Evolutionary conservation across 2,113 vertebrate species (phyloP).

Genomic region (Anolis sagrei): DNA sequence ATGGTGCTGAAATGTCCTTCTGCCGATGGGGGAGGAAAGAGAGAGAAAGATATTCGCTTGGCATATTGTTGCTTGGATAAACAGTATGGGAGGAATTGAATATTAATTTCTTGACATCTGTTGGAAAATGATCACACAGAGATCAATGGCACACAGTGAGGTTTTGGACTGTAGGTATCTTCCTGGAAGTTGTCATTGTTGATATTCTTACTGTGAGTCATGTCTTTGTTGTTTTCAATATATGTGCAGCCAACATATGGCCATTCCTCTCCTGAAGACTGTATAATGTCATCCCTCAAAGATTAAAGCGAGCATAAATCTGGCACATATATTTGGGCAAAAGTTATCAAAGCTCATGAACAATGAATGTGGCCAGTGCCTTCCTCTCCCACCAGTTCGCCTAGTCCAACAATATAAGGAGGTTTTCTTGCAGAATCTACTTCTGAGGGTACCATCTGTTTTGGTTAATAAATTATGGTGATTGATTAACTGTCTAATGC

Average conservation of each 20-base stretch:
- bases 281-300: not conserved
- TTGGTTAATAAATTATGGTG: too few relatives aligned
- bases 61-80: constrained; percentile 24
- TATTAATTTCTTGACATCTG: constrained; percentile 13
- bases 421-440: not conserved
- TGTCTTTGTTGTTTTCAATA: constrained; percentile 2
- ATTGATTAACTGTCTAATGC: too few relatives aligned
- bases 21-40: not conserved
- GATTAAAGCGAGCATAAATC: not conserved
- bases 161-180: not conserved
- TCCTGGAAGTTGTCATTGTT: not conserved
- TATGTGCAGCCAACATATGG: not conserved
- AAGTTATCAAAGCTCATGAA: not conserved
- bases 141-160: not conserved
- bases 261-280: not conserved
- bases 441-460: too few relatives aligned
- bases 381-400: not conserved
- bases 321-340: not conserved
- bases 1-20: not conserved
- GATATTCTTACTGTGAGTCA: not conserved
- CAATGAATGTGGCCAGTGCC: not conserved
- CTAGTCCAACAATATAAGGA: too few relatives aligned
- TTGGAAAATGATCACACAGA: constrained; percentile 10
- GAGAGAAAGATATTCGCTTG: constrained; percentile 18
- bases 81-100: constrained; percentile 17